Percentiles rank a stretch among this genome's conserved stretches.
Evolutionary conservation across 2,113 vertebrate genomes (phyloP).

Genomic region (Camelus dromedarius): DNA sequence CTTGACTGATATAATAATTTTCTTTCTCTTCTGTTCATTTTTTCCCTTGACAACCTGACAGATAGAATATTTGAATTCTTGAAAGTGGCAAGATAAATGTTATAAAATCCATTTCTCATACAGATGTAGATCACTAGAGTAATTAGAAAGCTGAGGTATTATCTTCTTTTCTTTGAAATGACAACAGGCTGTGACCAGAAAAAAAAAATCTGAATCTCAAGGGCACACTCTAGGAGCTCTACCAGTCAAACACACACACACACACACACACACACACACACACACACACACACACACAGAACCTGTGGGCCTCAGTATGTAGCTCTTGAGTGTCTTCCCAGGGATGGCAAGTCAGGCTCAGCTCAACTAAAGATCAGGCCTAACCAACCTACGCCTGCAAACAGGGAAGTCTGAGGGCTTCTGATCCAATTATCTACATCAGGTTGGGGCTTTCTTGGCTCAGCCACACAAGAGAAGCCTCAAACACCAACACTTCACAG

Average conservation of each 20-base stretch:
- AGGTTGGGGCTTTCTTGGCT: not conserved
- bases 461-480: not conserved
- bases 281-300: not conserved
- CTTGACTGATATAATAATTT: conserved; percentile 43
- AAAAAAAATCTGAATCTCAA: not conserved
- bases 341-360: not conserved
- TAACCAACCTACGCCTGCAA: not conserved
- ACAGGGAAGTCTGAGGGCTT: not conserved
- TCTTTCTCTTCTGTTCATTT: conserved; percentile 27
- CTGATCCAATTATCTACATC: not conserved
- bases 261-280: not conserved
- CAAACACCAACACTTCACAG: not conserved
- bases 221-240: not conserved
- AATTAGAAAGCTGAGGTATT: conserved; percentile 44
- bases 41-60: conserved; percentile 52
- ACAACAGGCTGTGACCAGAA: not conserved
- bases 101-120: not conserved
- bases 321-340: not conserved
- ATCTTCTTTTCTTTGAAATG: not conserved
- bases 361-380: not conserved
- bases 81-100: not conserved
- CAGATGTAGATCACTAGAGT: not conserved
- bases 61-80: conserved; percentile 48
- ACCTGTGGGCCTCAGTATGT: not conserved
- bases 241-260: not conserved